Evolutionary conservation across 2,888 invertebrate genomes (phyloP).

Genomic region (Pachycephus smyrnensis): DNA sequence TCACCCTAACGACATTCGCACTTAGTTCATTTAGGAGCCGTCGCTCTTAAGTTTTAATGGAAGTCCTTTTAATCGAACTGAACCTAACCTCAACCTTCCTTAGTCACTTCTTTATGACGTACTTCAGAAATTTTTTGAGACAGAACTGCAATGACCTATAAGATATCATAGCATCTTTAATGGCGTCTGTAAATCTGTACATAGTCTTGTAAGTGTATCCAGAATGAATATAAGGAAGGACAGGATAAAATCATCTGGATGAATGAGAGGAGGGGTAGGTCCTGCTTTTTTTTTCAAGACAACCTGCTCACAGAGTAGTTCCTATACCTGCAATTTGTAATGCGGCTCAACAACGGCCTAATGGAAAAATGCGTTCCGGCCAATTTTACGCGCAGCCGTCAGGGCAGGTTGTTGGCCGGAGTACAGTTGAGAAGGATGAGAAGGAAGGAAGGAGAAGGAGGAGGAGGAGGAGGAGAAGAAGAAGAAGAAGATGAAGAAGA

Average conservation of each 20-base stretch:
- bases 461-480: neutral
- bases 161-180: too few species aligned
- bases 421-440: conserved; percentile 1
- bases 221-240: too few species aligned
- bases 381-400: conserved; percentile 56
- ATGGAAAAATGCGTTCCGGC: conserved; percentile 60
- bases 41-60: conserved; percentile 19
- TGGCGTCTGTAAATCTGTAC: too few species aligned
- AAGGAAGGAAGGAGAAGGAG: neutral
- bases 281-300: neutral
- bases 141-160: too few species aligned
- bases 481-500: conserved; percentile 6
- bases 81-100: too few species aligned
- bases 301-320: too few species aligned
- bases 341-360: conserved; percentile 53
- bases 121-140: too few species aligned
- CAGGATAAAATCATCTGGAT: too few species aligned
- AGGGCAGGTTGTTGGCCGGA: conserved; percentile 41
- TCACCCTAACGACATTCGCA: conserved; percentile 37
- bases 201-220: too few species aligned
- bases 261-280: neutral
- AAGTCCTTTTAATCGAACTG: neutral
- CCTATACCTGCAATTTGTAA: conserved; percentile 59
- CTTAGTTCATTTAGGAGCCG: conserved; percentile 30
- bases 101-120: neutral